These are phyloP conservation scores for Macrophya alboannulata DNA, from an alignment of 2,888 invertebrate genomes.

Conservation along the genomic window DNA sequence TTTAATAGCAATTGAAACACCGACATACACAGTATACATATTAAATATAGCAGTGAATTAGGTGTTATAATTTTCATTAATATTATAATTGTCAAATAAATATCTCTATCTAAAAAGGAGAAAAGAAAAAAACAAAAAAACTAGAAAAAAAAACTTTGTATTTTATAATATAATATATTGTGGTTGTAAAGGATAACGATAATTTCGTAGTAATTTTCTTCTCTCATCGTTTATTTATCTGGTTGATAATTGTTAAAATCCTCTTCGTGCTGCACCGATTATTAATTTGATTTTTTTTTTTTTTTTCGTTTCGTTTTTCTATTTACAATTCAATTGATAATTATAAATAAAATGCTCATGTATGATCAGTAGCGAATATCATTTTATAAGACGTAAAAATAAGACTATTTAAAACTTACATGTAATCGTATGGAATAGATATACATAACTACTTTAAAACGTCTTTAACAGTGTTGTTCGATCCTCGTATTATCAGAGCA, in stretches of 20 bases:
- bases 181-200: constrained; percentile 84
- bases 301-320: not conserved
- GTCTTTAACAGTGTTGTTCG: constrained; percentile 30
- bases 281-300: not conserved
- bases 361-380: constrained; percentile 38
- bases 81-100: constrained; percentile 52
- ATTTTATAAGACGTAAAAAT: constrained; percentile 30
- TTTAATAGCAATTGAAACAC: constrained; percentile 13
- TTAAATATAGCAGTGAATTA: constrained; percentile 21
- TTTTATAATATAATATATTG: constrained; percentile 83
- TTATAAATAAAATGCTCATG: constrained; percentile 15
- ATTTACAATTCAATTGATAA: not conserved
- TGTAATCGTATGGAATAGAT: constrained; percentile 22
- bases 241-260: not conserved
- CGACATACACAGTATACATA: not conserved
- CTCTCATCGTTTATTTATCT: not conserved
- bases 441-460: constrained; percentile 2
- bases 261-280: not conserved
- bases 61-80: constrained; percentile 50
- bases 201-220: not conserved
- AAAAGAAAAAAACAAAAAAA: constrained; percentile 37
- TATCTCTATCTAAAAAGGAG: constrained; percentile 59
- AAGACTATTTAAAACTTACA: constrained; percentile 5
- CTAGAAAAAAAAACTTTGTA: constrained; percentile 4
- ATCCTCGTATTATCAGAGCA: constrained; percentile 16